phyloP scores from a whole-genome alignment of 2,797 vertebrate genomes.

The Pseudopleuronectes americanus region DNA sequence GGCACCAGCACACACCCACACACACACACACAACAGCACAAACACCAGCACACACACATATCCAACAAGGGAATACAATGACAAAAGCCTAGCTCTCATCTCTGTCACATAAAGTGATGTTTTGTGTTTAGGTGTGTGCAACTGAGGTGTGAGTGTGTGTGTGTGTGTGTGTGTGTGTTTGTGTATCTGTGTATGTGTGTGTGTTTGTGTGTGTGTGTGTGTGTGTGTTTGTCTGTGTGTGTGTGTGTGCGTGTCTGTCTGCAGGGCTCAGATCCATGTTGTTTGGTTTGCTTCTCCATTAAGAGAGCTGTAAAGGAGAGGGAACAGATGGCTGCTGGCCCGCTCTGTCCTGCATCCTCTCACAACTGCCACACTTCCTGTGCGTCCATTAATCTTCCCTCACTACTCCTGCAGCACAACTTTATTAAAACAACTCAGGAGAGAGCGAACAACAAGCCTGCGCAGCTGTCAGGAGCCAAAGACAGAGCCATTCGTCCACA shows the following conservation, averaged over 20 bases:
- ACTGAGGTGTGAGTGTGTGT: constrained; percentile 49
- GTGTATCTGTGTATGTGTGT: neutral
- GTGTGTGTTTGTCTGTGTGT: constrained; percentile 50
- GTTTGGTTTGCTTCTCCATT: constrained; percentile 91
- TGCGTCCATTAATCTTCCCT: constrained; percentile 99
- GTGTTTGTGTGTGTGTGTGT: constrained; percentile 35
- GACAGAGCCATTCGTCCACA: constrained; percentile 89
- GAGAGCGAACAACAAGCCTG: constrained; percentile 89
- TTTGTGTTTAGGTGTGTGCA: constrained; percentile 79
- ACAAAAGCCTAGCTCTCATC: constrained; percentile 80
- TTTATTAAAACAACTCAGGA: constrained; percentile 93
- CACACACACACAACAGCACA: neutral
- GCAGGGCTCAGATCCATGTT: constrained; percentile 87
- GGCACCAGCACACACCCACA: constrained; percentile 16
- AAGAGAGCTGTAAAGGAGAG: constrained; percentile 93
- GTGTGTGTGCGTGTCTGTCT: constrained; percentile 68
- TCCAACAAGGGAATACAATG: constrained; percentile 78
- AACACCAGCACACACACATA: constrained; percentile 37
- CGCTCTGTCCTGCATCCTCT: constrained; percentile 91
- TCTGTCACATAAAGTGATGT: constrained; percentile 81
- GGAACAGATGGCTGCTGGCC: constrained; percentile 97
- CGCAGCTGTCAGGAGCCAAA: constrained; percentile 92
- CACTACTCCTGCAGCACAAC: constrained; percentile 94
- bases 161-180: constrained; percentile 32
- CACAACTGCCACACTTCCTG: constrained; percentile 93